phyloP scores from a whole-genome alignment of 2,797 vertebrate genomes.

The Schizopygopsis pylzovi region DNA sequence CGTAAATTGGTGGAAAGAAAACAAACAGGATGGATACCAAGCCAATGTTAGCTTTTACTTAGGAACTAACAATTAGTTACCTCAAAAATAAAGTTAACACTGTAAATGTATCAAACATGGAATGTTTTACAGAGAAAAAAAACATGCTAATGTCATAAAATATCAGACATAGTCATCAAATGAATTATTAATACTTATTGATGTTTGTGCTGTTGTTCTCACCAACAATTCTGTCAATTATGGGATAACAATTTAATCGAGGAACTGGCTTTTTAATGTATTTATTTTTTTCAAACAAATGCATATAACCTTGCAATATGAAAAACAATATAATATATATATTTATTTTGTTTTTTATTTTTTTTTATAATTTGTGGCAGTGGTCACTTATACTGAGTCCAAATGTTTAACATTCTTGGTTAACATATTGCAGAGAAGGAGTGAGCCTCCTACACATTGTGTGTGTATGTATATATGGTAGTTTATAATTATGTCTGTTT shows the following conservation, averaged over 20 bases:
- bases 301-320: background rate
- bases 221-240: background rate
- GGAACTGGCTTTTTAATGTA: background rate
- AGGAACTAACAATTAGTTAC: background rate
- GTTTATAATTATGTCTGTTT: slow-evolving; percentile 18
- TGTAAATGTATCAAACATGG: background rate
- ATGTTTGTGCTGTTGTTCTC: background rate
- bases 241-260: background rate
- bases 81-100: background rate
- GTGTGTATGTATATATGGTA: slow-evolving; percentile 7
- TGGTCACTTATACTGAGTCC: background rate
- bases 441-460: background rate
- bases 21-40: background rate
- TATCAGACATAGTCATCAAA: background rate
- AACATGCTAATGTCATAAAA: background rate
- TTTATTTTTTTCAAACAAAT: too few species aligned
- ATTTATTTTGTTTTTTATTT: too few species aligned
- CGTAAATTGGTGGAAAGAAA: background rate
- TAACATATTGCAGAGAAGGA: background rate
- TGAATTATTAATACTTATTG: background rate
- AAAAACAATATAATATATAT: background rate
- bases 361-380: background rate
- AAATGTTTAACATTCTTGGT: background rate
- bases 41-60: background rate
- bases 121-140: background rate